phyloP scores from a whole-genome alignment of 2,888 invertebrate genomes.

The Orthosia incerta region DNA sequence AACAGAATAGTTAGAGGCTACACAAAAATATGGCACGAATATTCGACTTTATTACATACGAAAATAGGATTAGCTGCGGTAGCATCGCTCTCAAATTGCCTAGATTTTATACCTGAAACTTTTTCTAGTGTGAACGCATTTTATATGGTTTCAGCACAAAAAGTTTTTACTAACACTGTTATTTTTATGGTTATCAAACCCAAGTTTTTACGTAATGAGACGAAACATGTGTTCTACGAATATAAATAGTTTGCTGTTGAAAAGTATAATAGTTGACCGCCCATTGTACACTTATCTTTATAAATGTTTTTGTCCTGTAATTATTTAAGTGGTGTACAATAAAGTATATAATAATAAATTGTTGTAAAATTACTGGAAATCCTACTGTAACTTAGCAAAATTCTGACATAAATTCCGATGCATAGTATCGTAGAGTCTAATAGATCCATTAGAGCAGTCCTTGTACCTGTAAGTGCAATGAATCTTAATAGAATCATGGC shows the following conservation, averaged over 20 bases:
- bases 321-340: no score
- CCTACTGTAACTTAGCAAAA: not conserved
- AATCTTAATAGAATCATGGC: slow-evolving; percentile 34
- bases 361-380: not conserved
- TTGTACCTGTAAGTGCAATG: slow-evolving; percentile 19
- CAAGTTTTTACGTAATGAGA: slow-evolving; percentile 9
- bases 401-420: not conserved
- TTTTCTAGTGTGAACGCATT: slow-evolving; percentile 16
- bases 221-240: slow-evolving; percentile 8
- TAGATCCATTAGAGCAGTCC: slow-evolving; percentile 19
- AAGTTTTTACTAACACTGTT: slow-evolving; percentile 25
- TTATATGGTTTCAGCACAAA: slow-evolving; percentile 20
- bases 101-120: slow-evolving; percentile 28
- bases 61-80: slow-evolving; percentile 9
- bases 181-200: slow-evolving; percentile 1
- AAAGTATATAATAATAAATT: no score
- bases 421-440: not conserved
- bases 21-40: not conserved
- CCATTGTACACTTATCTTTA: no score
- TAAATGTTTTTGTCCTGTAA: no score
- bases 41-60: slow-evolving; percentile 23
- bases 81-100: slow-evolving; percentile 4
- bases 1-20: not conserved
- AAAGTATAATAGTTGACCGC: not conserved
- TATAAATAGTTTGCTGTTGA: not conserved